Conservation (phyloP, 2,113 vertebrate species). For the Propithecus coquereli region DNA sequence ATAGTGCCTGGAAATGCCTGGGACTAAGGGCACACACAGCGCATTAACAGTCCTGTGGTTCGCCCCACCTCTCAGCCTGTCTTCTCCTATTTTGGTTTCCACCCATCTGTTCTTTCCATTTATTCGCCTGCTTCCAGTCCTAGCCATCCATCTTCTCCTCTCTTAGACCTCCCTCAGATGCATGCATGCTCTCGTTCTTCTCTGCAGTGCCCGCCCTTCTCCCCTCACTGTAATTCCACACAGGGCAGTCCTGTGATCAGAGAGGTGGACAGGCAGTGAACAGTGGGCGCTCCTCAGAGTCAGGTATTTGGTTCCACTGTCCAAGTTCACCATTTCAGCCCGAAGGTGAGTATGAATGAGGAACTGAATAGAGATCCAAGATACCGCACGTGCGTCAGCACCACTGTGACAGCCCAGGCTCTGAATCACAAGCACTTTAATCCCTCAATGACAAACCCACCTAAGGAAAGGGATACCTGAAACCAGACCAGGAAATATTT, state of each 20-base stretch:
- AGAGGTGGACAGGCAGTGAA: neutral
- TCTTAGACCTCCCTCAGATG: neutral
- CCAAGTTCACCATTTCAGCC: neutral
- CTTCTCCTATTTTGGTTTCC: neutral
- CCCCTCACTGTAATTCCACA: neutral
- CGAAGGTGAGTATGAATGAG: neutral
- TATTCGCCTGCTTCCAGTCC: neutral
- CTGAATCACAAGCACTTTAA: neutral
- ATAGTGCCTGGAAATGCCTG: neutral
- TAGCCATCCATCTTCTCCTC: neutral
- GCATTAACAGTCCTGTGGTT: rapidly evolving
- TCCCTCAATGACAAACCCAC: conserved; percentile 48
- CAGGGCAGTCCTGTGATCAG: neutral
- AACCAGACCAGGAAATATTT: conserved; percentile 62
- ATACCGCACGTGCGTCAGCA: neutral
- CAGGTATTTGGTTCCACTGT: neutral
- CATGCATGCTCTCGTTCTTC: neutral
- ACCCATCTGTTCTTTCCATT: neutral
- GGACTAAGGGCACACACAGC: neutral
- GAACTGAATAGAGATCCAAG: neutral
- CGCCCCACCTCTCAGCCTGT: neutral
- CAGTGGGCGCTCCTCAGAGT: neutral
- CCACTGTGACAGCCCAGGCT: neutral
- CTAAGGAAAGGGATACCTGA: conserved; percentile 50
- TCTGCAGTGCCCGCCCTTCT: neutral